Conservation (phyloP, 2,797 vertebrate genomes). For the Cheirogaleus major region DNA sequence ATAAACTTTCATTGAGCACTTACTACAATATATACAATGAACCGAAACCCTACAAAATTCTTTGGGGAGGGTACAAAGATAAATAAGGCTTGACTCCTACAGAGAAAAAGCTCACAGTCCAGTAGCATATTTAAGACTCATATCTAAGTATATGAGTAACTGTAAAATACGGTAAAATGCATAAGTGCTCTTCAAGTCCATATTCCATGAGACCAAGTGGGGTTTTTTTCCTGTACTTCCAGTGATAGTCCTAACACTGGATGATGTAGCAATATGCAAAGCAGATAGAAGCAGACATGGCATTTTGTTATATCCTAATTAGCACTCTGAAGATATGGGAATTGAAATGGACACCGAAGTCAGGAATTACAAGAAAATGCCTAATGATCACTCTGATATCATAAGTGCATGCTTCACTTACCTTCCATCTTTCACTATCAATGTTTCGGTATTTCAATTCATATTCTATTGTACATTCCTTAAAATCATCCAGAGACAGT, state of each 20-base stretch:
- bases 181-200: background rate
- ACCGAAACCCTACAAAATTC: background rate
- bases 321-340: background rate
- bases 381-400: background rate
- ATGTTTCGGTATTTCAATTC: constrained; percentile 77
- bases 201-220: background rate
- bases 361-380: constrained; percentile 25
- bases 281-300: background rate
- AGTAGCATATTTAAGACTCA: background rate
- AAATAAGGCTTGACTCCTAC: constrained; percentile 7
- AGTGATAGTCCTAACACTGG: background rate
- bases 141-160: background rate
- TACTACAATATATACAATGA: background rate
- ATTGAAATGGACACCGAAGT: background rate
- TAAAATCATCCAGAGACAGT: background rate
- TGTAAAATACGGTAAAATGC: constrained; percentile 23
- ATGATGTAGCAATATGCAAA: background rate
- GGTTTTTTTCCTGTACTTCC: background rate
- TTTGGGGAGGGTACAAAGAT: background rate
- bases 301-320: background rate
- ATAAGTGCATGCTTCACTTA: constrained; percentile 65
- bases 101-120: background rate
- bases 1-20: background rate
- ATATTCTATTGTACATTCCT: constrained; percentile 80
- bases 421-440: constrained; percentile 82